phyloP scores from a whole-genome alignment of 2,113 vertebrate species.

The Noctilio leporinus region DNA sequence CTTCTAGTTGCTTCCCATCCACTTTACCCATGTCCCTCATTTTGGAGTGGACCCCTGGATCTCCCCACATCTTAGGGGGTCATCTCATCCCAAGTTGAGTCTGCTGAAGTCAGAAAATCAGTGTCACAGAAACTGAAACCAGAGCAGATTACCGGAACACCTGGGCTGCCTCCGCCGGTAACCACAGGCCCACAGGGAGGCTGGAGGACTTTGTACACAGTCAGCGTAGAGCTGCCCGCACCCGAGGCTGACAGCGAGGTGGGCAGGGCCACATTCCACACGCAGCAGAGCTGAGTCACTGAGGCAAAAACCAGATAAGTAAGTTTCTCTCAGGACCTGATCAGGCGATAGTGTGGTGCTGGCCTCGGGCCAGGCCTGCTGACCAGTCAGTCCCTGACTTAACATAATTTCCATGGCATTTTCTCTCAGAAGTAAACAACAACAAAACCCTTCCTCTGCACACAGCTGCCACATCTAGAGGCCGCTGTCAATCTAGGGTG shows the following conservation, averaged over 20 bases:
- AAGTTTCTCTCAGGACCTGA: neutral
- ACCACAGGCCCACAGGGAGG: neutral
- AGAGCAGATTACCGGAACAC: neutral
- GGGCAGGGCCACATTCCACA: slow-evolving; percentile 39
- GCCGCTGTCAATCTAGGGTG: neutral
- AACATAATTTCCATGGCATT: neutral
- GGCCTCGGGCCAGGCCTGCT: neutral
- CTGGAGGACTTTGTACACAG: neutral
- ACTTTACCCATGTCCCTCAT: neutral
- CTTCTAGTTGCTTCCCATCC: neutral
- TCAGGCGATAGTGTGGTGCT: neutral
- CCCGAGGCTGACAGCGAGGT: neutral
- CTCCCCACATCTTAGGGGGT: neutral
- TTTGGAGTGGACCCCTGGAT: neutral
- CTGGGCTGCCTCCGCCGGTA: neutral
- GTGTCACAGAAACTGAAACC: neutral
- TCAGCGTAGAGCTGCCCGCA: neutral
- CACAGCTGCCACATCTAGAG: neutral
- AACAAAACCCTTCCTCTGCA: neutral
- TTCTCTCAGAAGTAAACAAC: neutral
- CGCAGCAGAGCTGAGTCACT: slow-evolving; percentile 48
- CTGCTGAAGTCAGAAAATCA: neutral
- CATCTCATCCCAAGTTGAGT: no score
- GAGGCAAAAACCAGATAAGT: slow-evolving; percentile 25
- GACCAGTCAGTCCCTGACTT: neutral